These are phyloP conservation scores for Heterodera filipjevi DNA, from an alignment of 2,888 invertebrate species.

Conservation along the genomic window DNA sequence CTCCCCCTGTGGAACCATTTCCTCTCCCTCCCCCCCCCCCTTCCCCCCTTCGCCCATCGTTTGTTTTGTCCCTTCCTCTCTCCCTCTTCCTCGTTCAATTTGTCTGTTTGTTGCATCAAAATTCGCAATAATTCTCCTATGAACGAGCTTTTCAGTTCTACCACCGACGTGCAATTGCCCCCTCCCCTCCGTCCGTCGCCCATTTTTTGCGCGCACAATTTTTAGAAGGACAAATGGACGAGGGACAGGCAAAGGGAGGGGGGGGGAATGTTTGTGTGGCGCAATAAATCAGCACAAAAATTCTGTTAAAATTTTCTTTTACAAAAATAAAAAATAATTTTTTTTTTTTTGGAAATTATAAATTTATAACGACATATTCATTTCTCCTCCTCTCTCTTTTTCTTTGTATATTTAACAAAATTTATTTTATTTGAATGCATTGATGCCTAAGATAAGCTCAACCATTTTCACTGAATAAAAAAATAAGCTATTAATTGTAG, in stretches of 20 bases:
- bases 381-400: not conserved
- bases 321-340: not conserved
- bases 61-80: not conserved
- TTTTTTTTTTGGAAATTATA: not conserved
- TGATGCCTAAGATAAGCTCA: no score
- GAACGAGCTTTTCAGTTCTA: slow-evolving; percentile 6
- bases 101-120: slow-evolving; percentile 19
- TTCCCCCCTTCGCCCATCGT: not conserved
- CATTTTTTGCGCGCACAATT: slow-evolving; percentile 6
- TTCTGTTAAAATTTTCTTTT: not conserved
- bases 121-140: slow-evolving; percentile 17
- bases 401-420: not conserved
- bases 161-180: slow-evolving; percentile 16
- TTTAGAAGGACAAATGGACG: slow-evolving; percentile 12
- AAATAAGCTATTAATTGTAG: no score
- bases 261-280: slow-evolving; percentile 8
- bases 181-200: not conserved
- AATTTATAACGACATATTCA: no score
- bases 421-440: no score
- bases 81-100: slow-evolving; percentile 2
- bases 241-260: not conserved
- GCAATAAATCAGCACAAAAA: slow-evolving; percentile 20
- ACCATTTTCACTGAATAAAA: no score
- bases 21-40: not conserved
- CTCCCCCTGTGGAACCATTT: not conserved